phyloP scores from a whole-genome alignment of 23 tunicate species.

The Trididemnum nubilum region DNA sequence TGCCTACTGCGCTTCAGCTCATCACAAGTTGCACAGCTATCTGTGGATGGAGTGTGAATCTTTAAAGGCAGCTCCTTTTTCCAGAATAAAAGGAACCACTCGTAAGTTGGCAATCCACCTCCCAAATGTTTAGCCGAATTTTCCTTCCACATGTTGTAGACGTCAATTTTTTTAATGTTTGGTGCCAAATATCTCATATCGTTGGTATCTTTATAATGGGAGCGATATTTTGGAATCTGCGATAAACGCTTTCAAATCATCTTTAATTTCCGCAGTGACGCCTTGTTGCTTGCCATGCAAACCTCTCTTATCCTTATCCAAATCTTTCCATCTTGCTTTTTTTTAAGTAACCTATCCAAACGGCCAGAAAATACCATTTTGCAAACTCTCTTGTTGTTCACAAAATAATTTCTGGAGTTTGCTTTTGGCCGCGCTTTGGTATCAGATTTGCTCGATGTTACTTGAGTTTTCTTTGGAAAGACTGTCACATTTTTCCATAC shows the following conservation, averaged over 20 bases:
- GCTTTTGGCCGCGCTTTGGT: background rate
- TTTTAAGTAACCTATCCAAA: conserved; percentile 7
- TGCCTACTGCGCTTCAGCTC: conserved; percentile 6
- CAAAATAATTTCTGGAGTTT: conserved; percentile 6
- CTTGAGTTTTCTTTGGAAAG: background rate
- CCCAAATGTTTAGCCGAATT: background rate
- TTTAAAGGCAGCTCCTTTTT: background rate
- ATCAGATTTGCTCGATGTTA: background rate
- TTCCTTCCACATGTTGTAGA: conserved; percentile 13
- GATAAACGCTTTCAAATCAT: background rate
- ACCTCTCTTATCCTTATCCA: background rate
- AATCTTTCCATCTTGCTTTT: background rate
- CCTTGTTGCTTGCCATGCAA: background rate
- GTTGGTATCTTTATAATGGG: background rate
- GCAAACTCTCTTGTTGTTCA: conserved; percentile 6
- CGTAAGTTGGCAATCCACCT: conserved; percentile 8
- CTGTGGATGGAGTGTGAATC: conserved; percentile 2
- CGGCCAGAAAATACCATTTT: background rate
- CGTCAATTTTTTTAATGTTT: conserved; percentile 8
- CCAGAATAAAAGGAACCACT: conserved; percentile 19
- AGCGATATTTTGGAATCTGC: conserved; percentile 14
- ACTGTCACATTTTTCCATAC: background rate
- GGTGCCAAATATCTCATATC: background rate
- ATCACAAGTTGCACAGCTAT: conserved; percentile 13
- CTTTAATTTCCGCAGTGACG: background rate